Evolutionary conservation across 2,888 invertebrate species (phyloP).

Genomic region (Clostera curtula): DNA sequence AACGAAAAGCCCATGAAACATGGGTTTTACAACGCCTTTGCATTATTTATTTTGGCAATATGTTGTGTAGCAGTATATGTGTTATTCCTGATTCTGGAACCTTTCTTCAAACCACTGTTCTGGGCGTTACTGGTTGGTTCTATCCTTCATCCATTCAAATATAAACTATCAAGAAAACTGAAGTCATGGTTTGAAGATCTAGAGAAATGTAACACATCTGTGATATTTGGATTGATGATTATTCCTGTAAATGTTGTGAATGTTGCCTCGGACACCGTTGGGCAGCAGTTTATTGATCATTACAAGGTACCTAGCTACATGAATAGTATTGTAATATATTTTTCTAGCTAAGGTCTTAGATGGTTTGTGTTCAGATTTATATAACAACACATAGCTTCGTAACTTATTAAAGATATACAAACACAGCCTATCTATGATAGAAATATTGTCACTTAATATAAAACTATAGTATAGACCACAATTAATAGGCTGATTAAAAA

Average conservation of each 20-base stretch:
- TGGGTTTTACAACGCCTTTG: slow-evolving; percentile 92
- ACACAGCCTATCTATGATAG: no score
- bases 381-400: no score
- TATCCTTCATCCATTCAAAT: slow-evolving; percentile 95
- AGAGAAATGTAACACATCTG: slow-evolving; percentile 79
- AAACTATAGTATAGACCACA: no score
- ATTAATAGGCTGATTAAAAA: no score
- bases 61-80: slow-evolving; percentile 83
- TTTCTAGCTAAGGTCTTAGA: not conserved
- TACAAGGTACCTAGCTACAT: slow-evolving; percentile 50
- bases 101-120: slow-evolving; percentile 93
- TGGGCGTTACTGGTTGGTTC: slow-evolving; percentile 99
- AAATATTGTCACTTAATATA: no score
- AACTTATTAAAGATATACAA: no score
- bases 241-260: slow-evolving; percentile 87
- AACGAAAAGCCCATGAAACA: slow-evolving; percentile 93
- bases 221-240: slow-evolving; percentile 73
- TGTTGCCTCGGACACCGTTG: slow-evolving; percentile 82
- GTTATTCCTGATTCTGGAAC: slow-evolving; percentile 89
- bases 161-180: slow-evolving; percentile 82
- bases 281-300: slow-evolving; percentile 80
- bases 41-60: slow-evolving; percentile 82
- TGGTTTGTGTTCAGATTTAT: no score
- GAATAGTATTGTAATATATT: not conserved
- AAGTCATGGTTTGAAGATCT: slow-evolving; percentile 86